Base-by-base conservation (phyloP, 2,797 vertebrate genomes). In the Myripristis jacobus region DNA sequence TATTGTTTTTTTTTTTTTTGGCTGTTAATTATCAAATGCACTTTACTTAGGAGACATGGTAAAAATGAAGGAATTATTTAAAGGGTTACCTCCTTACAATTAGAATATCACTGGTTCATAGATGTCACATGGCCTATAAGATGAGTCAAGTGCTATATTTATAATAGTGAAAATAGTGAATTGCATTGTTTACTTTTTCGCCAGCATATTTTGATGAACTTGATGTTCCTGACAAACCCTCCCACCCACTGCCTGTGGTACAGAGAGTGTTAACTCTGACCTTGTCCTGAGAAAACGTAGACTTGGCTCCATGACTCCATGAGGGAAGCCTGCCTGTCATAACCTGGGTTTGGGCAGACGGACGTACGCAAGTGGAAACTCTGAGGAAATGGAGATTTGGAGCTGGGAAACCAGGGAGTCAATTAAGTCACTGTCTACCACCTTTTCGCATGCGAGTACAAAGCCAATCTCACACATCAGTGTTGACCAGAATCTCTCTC, bases 301-400 rank as follows among this genome's bases (percentile, higher is more conserved):
- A 68, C 81, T 74, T 50, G 78, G 92, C 94, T 94, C 92, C 92
- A 87, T 90, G 91, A 81, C 93, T 94, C 93, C 94, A 92, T 92
- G 92, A 88, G 93, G 93, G 91, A 95, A 95, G 91, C 69, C 58
- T 74, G 84, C 83, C 60, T 86, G 88, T 87, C 88, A 91, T 88
- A 93, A 92, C 90, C 93, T 93, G 89, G 92, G 93, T 80, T 86
- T 91, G 91, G 91, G 83, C 89, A 94, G 90, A 94, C 95, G 95
- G 95, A 97, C 95, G 77, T 95, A 95, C 95, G 95, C 94, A 96
- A 96, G 93, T 97, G 96, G 96, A 98, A 97, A 96, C 86, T 93
- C 80, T 94, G 95, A 97, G 97, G 96, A 98, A 98, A 94, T 93
- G 94, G 95, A 95, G 92, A 95, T 90, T 82, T 86, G 91, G 93